Conservation (phyloP, 2,797 vertebrate species). For the Aselliscus stoliczkanus region DNA sequence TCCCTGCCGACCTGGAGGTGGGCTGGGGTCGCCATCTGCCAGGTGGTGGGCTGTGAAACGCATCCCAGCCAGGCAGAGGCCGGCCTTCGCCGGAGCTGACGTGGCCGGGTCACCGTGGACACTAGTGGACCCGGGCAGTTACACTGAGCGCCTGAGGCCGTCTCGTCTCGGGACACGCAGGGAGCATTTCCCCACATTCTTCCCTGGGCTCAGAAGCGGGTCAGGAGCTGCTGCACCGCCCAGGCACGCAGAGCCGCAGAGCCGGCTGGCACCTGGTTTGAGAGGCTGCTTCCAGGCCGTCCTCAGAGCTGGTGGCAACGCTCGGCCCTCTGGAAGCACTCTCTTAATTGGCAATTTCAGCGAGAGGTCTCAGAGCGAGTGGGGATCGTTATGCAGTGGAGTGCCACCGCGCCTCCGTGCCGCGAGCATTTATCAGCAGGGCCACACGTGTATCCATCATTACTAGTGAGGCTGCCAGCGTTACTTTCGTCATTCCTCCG, state of each 20-base stretch:
- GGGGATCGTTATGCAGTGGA: not conserved
- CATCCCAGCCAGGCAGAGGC: not conserved
- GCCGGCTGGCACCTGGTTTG: not conserved
- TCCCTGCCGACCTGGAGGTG: fast-evolving
- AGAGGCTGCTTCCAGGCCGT: not conserved
- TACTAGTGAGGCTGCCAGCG: not conserved
- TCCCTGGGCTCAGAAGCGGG: not conserved
- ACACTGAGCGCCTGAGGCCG: fast-evolving
- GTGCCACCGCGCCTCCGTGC: not conserved
- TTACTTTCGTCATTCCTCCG: not conserved
- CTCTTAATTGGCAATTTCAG: not conserved
- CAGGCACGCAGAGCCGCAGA: too few relatives aligned
- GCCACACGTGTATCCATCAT: not conserved
- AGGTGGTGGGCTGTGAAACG: not conserved
- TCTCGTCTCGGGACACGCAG: not conserved
- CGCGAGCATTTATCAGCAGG: not conserved
- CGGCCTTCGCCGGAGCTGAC: not conserved
- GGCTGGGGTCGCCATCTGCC: not conserved
- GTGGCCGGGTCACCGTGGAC: fast-evolving
- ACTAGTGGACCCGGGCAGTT: too few relatives aligned
- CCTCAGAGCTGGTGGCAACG: not conserved
- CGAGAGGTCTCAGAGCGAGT: not conserved
- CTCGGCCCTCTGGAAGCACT: not conserved
- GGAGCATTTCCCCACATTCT: fast-evolving
- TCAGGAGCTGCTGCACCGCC: not conserved